Base-by-base conservation (phyloP, 2,797 vertebrate genomes). In the Sarcoramphus papa region DNA sequence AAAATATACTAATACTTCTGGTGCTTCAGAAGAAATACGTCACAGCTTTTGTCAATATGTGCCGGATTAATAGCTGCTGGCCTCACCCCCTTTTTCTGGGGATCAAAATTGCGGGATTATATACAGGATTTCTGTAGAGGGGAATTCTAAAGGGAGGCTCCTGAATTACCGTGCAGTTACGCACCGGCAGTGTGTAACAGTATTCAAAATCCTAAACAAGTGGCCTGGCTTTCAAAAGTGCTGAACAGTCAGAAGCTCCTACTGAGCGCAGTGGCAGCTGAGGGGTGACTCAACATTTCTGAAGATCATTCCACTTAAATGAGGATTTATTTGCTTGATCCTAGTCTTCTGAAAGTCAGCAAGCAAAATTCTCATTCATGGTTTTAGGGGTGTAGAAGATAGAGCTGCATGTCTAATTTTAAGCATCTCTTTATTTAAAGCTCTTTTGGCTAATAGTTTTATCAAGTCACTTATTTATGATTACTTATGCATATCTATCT, bases 1-100 rank as follows among this genome's bases (percentile, higher is more conserved):
- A 1, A 4, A 31, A 5, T 15, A 3, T 0, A 0, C 40, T 40
- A 19, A 50, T 31, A 51, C 35, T 56, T 45, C 21, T 4, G 35
- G 37, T 54, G 64, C 35, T 68, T 12, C 14, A 5, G 24, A 4
- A 24, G 51, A 24, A 40, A 4, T 0, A 2, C 4, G 10, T n/a
- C 2, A 0, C 22, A 1, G 25, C 6, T 0, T 43, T 56, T 22
- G 9, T 23, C 40, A 3, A 1, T 23, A 0, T 2, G 24, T 48
- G 43, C 48, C 45, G 50, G 63, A 30, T 11, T 9, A 45, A 5
- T 27, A 31, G 22, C 48, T 7, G 0, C 63, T 51, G 60, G 35
- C 47, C 69, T 47, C 33, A 2, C 6, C n/a, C 18, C 17, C 24
- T 48, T 74, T 37, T 31, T 24, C 33, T 35, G 20, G 43, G 41